A percentile compares a stretch with the other conserved stretches of the same genome.
Conservation (phyloP, 35 echinoderm and acorn worm genomes). For the Chiridota heheva region DNA sequence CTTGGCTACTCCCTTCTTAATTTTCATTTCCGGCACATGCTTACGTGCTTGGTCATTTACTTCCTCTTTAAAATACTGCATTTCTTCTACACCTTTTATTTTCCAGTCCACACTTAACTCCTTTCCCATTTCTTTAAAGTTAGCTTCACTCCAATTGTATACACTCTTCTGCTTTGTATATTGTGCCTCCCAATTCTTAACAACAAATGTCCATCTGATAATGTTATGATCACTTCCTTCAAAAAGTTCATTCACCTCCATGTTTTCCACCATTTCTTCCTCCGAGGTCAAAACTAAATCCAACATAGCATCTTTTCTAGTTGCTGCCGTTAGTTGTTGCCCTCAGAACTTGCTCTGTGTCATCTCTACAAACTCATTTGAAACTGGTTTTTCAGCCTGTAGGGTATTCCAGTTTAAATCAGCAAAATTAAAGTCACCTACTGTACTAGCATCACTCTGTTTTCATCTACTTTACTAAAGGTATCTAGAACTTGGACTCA, state of each 20-base stretch:
- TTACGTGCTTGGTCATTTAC: background rate
- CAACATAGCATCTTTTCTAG: background rate
- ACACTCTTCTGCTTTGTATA: background rate
- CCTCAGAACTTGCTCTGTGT: background rate
- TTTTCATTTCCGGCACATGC: background rate
- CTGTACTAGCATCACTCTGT: too few relatives aligned
- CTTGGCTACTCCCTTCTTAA: background rate
- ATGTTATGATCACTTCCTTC: slow-evolving; percentile 1
- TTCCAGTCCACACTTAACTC: background rate
- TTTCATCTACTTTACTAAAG: too few relatives aligned
- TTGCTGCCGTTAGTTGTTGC: background rate
- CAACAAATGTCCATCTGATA: background rate
- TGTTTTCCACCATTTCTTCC: slow-evolving; percentile 4
- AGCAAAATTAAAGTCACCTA: slow-evolving; percentile 7
- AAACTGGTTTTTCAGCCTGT: background rate
- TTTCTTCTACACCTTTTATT: background rate
- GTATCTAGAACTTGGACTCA: too few relatives aligned
- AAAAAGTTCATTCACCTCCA: background rate
- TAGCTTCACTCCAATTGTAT: background rate
- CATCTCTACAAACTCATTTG: background rate
- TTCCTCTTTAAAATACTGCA: background rate
- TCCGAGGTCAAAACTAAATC: background rate
- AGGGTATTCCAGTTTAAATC: slow-evolving; percentile 3
- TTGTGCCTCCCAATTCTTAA: background rate
- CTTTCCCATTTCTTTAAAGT: background rate